Percentiles rank a stretch among this genome's conserved stretches.
Evolutionary conservation across 2,113 vertebrate species (phyloP).

Genomic region (Planiliza haematocheilus): DNA sequence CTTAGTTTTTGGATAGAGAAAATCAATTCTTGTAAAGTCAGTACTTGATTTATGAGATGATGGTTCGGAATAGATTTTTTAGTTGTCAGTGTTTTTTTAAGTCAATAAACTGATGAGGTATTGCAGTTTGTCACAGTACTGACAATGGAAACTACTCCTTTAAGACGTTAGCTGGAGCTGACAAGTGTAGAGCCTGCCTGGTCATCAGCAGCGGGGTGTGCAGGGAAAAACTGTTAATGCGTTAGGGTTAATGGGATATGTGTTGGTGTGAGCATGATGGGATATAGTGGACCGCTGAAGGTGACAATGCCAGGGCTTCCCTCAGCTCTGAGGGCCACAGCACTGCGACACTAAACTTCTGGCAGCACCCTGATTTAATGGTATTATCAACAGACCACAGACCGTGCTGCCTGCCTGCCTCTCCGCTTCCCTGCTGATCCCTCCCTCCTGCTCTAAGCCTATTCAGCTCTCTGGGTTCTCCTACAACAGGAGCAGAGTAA

Average conservation of each 20-base stretch:
- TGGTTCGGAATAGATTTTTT: neutral
- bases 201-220: constrained; percentile 20
- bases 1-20: neutral
- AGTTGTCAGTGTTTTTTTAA: neutral
- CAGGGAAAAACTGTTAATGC: constrained; percentile 7
- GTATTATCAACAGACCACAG: constrained; percentile 71
- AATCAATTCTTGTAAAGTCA: neutral
- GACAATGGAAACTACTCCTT: neutral
- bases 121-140: neutral
- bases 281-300: constrained; percentile 22
- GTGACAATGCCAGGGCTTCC: constrained; percentile 37
- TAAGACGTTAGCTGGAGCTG: constrained; percentile 6
- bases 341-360: constrained; percentile 39
- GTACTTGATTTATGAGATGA: neutral
- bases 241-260: constrained; percentile 14
- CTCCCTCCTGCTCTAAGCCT: constrained; percentile 63
- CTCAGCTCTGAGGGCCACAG: constrained; percentile 30
- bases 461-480: constrained; percentile 48
- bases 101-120: neutral
- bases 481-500: constrained; percentile 27
- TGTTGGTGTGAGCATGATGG: constrained; percentile 13
- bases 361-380: constrained; percentile 62
- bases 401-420: constrained; percentile 50
- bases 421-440: constrained; percentile 57
- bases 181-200: neutral